Evolutionary conservation across 2,113 vertebrate genomes (phyloP).

Genomic region (Psammodynastes pulverulentus): DNA sequence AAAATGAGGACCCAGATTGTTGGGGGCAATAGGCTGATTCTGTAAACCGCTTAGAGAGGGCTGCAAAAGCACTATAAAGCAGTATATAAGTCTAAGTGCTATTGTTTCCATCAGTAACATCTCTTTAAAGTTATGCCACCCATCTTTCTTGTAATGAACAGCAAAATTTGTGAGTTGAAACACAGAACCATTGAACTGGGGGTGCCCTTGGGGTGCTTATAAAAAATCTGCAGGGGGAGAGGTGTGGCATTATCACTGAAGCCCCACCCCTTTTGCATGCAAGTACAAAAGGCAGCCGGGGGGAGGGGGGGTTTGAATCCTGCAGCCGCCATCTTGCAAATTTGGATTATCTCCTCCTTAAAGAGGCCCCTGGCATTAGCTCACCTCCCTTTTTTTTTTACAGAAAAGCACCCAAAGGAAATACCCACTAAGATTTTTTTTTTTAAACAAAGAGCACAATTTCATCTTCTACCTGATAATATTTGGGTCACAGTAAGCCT

Average conservation of each 20-base stretch:
- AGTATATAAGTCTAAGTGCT: no score
- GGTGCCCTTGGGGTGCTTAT: not conserved
- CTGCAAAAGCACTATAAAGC: no score
- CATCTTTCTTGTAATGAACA: not conserved
- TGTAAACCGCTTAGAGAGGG: no score
- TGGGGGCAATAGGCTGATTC: no score
- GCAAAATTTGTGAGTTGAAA: not conserved
- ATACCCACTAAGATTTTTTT: not conserved
- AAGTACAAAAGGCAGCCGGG: not conserved
- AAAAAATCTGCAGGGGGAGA: not conserved
- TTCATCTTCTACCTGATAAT: conserved; percentile 49
- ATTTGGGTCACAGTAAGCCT: conserved; percentile 80
- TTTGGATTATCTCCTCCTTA: not conserved
- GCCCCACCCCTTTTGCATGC: not conserved
- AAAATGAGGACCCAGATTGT: no score
- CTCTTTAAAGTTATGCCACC: not conserved
- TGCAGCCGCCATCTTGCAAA: not conserved
- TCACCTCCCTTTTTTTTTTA: not conserved
- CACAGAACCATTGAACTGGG: not conserved
- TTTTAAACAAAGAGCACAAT: not conserved
- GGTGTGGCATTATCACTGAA: not conserved
- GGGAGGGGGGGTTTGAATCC: not conserved
- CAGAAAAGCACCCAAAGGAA: not conserved
- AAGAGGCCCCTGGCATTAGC: not conserved
- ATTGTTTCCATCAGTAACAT: not conserved